Evolutionary conservation across 1,140 invertebrate genomes (phyloP).

Genomic region (Musca vetustissima): DNA sequence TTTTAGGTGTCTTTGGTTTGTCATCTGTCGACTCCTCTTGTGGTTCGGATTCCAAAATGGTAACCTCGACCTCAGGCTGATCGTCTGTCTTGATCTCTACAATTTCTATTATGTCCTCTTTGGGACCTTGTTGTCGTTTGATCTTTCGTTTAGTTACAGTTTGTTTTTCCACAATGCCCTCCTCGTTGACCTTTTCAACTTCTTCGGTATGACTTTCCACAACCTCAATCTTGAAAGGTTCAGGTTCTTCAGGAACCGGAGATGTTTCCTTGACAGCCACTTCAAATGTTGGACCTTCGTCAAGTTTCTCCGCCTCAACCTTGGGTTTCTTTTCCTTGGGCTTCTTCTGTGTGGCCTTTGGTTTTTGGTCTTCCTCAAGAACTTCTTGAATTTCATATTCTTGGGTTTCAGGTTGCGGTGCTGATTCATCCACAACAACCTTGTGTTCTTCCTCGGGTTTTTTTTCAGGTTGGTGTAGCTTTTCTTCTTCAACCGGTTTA

Average conservation of each 20-base stretch:
- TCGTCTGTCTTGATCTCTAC: constrained; percentile 54
- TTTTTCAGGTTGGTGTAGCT: constrained; percentile 1
- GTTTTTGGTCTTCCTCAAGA: constrained; percentile 7
- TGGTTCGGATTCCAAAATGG: constrained; percentile 38
- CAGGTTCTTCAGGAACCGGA: constrained; percentile 27
- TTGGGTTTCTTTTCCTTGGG: constrained; percentile 36
- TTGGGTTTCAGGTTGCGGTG: not conserved
- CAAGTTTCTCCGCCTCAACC: constrained; percentile 33
- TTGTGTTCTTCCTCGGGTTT: not conserved
- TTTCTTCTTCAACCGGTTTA: constrained; percentile 8
- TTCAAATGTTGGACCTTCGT: constrained; percentile 32
- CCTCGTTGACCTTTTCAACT: constrained; percentile 50
- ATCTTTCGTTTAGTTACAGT: constrained; percentile 48
- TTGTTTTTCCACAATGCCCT: constrained; percentile 43
- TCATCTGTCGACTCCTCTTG: constrained; percentile 34
- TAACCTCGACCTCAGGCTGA: constrained; percentile 39
- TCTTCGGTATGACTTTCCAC: constrained; percentile 38
- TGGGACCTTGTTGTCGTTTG: constrained; percentile 51
- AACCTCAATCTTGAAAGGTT: constrained; percentile 36
- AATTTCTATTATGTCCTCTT: constrained; percentile 57
- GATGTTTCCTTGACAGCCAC: constrained; percentile 36
- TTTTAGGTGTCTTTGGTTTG: constrained; percentile 38
- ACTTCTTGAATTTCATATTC: not conserved
- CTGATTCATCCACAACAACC: not conserved
- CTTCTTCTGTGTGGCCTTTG: constrained; percentile 7